Base-by-base conservation (phyloP, 2,888 invertebrate species). In the Noctua pronuba region DNA sequence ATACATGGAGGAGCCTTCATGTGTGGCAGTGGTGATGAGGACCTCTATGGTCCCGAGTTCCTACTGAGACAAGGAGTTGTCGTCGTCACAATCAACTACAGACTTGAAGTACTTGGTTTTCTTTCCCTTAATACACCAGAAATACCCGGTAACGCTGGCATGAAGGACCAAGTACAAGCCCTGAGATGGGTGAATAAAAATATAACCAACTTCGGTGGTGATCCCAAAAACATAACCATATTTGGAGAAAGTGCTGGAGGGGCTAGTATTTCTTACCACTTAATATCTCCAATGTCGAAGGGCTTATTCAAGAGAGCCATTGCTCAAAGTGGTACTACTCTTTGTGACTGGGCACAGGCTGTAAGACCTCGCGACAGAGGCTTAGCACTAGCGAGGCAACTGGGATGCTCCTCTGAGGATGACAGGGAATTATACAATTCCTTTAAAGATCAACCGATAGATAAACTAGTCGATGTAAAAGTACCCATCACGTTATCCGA, bases 271-370 rank as follows among this genome's bases (percentile, higher is more conserved):
- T 82, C 88, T 8, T 90, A 88, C 65, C 94, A 93, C 49, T 77
- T 93, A 10, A 68, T 94, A 21, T 95, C 95, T 16, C 94, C 95
- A 0, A 92, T 94, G 92, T 90, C 92, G 0, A 93, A 92, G 87
- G 93, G 92, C 0, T 88, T 95, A 0, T 94, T 95, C 70, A 91
- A 91, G 66, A 92, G 90, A 80, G 94, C 97, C 6, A 98, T 98
- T 44, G 96, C 97, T 0, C 97, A 98, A 90, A 98, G 98, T 89
- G 98, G 98, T 1, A 97, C 97, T 1, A 96, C 97, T 8, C 94
- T 97, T 24, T 96, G 96, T 88, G 95, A 97, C 1, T 98, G 98
- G 97, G 95, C 97, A 0, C 92, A 94, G 64, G 92, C 79, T 7
- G 67, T 73, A 6, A 85, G 97, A 35, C 97, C 97, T 0, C 95